A percentile compares a stretch with the other conserved stretches of the same genome.
Conservation (phyloP, 2,888 invertebrate species). For the Luffia ferchaultella region DNA sequence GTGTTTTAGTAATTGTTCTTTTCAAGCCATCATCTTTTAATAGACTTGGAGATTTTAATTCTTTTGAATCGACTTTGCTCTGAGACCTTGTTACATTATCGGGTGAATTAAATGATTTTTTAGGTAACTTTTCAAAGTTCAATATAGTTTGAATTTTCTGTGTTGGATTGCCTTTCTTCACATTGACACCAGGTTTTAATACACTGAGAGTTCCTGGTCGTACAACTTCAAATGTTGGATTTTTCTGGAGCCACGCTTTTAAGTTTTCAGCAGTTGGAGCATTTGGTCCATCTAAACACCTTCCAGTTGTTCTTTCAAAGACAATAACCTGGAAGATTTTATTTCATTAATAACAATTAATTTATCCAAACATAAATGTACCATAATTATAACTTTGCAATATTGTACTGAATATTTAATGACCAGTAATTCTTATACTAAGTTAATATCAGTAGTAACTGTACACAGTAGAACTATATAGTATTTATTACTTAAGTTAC, state of each 20-base stretch:
- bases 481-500: no score
- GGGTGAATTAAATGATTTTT: constrained; percentile 17
- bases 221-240: constrained; percentile 89
- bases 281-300: constrained; percentile 75
- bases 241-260: constrained; percentile 83
- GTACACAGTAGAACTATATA: no score
- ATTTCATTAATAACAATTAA: constrained; percentile 1
- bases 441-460: no score
- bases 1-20: constrained; percentile 24
- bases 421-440: no score
- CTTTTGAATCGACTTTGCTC: constrained; percentile 11
- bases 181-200: constrained; percentile 37
- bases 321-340: constrained; percentile 72
- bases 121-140: constrained; percentile 49
- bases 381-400: no score
- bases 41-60: constrained; percentile 12
- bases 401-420: no score
- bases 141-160: constrained; percentile 58
- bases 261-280: constrained; percentile 85
- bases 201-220: constrained; percentile 67
- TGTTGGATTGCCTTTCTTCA: constrained; percentile 28
- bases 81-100: constrained; percentile 27
- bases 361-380: neutral
- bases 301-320: constrained; percentile 83
- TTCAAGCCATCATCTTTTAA: constrained; percentile 21